Base-by-base conservation (phyloP, 2,113 vertebrate species). In the Brachirus orientalis region DNA sequence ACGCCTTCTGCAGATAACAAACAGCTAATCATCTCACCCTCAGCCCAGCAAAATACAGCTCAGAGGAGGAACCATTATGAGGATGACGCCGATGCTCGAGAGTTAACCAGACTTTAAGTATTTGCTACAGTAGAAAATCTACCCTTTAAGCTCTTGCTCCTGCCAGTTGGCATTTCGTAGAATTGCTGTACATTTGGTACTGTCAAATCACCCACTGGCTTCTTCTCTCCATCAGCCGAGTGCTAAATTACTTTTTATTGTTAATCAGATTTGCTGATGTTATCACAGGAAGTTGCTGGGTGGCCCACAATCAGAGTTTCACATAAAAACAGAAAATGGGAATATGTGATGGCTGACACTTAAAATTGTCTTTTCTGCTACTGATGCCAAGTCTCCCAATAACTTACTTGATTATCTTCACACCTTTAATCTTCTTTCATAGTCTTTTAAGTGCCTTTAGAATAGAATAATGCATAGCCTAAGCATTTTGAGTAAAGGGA, bases 371-470 rank as follows among this genome's bases (percentile, higher is more conserved):
- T 74, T 79, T 60, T 69, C 73, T 84, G 64, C 71, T 46, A 56
- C 63, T 59, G 67, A 72, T 75, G 79, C 57, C 75, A 72, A 68
- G 13, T 69, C 54, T 79, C 85, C 54, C 67, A 47, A 90, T 62
- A 83, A 90, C 80, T 82, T 84, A 86, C 82, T 88, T 88, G 79
- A 90, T 88, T 78, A 77, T 82, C 73, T 64, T 76, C 77, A 84
- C 71, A 73, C 90, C 86, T 92, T 90, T 88, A 91, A 89, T 91
- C 83, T 78, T 85, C 52, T 69, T 74, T 79, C 45, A 58, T 60
- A 72, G 79, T 86, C 38, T 76, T 90, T 93, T 91, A 97, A 98
- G 96, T 98, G 96, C 96, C 96, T 97, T 97, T 94, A 92, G 94
- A 90, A 89, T 93, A 92, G 88, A 91, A 88, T 85, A 87, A 66